Base-by-base conservation (phyloP, 2,113 vertebrate genomes). In the Solenodon paradoxus region DNA sequence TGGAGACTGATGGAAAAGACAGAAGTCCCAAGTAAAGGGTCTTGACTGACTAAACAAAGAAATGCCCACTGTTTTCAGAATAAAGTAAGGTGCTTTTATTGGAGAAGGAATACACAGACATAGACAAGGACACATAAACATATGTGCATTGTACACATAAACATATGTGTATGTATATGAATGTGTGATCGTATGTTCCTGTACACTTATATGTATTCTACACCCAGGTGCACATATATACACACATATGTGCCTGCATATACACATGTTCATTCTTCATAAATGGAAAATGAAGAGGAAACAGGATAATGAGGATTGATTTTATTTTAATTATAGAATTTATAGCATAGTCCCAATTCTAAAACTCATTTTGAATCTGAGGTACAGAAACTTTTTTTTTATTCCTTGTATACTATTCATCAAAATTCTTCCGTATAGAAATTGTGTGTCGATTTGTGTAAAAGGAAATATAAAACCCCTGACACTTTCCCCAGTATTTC, bases 361-460 rank as follows among this genome's bases (percentile, higher is more conserved):
- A 72, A 69, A 94, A 49, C 15, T 63, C 64, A 74, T 55, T 74
- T 89, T 77, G 40, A 63, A 74, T 93, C 68, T 96, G 11, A 93
- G 42, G 20, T 57, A 57, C 1, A 90, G 6, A 38, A 75, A 75
- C 8, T 11, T 22, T 51, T n/a, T 45, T 49, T 49, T 81, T 68
- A 26, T 17, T 3, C 40, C 19, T 26, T 55, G 0, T 32, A 63
- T 47, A 66, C 9, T 71, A 66, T 53, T 75, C 26, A 71, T 17
- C 40, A 86, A 71, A 75, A 1, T 74, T 78, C 15, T 15, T 40
- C 38, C 4, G 61, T 40, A 78, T 17, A 53, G n/a, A 80, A 92
- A 90, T 75, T 3, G 28, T 88, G 11, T 26, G 15, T 53, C 45
- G 40, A 59, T 89, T 84, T 74, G 2, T 79, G 24, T 88, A 66